Conservation (phyloP, 2,888 invertebrate genomes). For the Phyllotreta cruciferae region DNA sequence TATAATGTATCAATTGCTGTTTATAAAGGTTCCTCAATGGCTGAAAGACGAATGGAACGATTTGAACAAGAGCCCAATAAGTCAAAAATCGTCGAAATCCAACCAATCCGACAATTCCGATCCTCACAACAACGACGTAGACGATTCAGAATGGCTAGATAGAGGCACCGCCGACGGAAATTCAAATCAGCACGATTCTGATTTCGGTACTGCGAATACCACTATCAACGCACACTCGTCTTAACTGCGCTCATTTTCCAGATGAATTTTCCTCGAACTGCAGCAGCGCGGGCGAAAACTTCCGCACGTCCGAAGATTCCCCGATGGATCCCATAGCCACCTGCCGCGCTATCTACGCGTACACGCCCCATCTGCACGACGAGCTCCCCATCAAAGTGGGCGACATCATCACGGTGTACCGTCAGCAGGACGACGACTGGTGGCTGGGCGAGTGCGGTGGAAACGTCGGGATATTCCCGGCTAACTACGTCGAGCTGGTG, state of each 20-base stretch:
- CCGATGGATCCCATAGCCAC: constrained; percentile 68
- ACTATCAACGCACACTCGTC: not conserved
- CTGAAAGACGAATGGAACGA: constrained; percentile 70
- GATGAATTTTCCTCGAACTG: constrained; percentile 85
- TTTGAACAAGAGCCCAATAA: constrained; percentile 55
- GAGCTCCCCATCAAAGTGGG: constrained; percentile 77
- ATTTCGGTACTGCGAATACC: constrained; percentile 67
- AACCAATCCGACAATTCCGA: constrained; percentile 61
- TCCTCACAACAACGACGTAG: constrained; percentile 62
- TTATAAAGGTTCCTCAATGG: constrained; percentile 72
- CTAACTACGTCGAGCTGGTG: constrained; percentile 86
- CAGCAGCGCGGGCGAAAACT: constrained; percentile 63
- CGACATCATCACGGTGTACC: constrained; percentile 86
- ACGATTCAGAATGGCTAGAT: constrained; percentile 74
- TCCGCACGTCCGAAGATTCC: constrained; percentile 55
- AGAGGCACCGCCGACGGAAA: constrained; percentile 83
- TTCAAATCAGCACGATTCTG: constrained; percentile 86
- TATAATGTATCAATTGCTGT: not conserved
- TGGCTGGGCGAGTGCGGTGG: constrained; percentile 91
- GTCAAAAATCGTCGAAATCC: constrained; percentile 56
- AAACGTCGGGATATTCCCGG: constrained; percentile 89
- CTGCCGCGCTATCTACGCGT: constrained; percentile 87
- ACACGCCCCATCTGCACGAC: constrained; percentile 86
- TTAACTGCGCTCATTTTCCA: constrained; percentile 54
- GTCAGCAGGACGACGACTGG: constrained; percentile 93